Base-by-base conservation (phyloP, 2,113 vertebrate genomes). In the Cardinalis cardinalis region DNA sequence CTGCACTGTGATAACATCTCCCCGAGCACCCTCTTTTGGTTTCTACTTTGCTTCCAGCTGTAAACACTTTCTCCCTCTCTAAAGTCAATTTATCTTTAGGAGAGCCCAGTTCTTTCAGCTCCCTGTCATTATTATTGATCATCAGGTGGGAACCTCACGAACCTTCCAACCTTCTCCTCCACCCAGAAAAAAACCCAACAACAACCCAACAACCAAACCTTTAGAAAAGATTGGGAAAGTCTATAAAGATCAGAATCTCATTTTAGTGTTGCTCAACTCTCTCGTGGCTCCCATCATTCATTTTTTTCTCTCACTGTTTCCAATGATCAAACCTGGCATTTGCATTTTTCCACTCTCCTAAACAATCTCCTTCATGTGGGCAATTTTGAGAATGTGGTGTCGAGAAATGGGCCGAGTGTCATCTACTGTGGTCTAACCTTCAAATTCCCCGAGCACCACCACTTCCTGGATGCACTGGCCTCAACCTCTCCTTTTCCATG, bases 211-310 rank as follows among this genome's bases (percentile, higher is more conserved):
- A 80, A 71, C 24, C 49, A 88, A 92, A 76, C 59, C 36, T 89
- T 70, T 36, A 84, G 70, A 88, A 88, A 93, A 69, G 26, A 49
- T 21, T 84, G 63, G 63, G 66, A 92, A 87, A 93, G 77, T 71
- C 63, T 65, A 7, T 44, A 88, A 89, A 92, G 92, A 95, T 95
- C 53, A 58, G 55, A 94, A 88, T 90, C 84, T 92, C 32, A n/a
- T 69, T 78, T 51, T 65, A 58, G 49, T 13, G 41, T 95, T 92
- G 46, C 88, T 78, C 80, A 95, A 75, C 43, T 51, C 74, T 53
- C 84, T 48, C 43, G 28, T 51, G 76, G 73, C 53, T 88, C 53
- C 53, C 51, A 75, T 82, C 70, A 75, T 75, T 90, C 32, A 58
- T 87, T 87, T 83, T 85, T 51, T 29, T 18, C 8, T 25, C 77